Evolutionary conservation across 92 coral and sea anemone species (phyloP).

Genomic region (Porites lobata): DNA sequence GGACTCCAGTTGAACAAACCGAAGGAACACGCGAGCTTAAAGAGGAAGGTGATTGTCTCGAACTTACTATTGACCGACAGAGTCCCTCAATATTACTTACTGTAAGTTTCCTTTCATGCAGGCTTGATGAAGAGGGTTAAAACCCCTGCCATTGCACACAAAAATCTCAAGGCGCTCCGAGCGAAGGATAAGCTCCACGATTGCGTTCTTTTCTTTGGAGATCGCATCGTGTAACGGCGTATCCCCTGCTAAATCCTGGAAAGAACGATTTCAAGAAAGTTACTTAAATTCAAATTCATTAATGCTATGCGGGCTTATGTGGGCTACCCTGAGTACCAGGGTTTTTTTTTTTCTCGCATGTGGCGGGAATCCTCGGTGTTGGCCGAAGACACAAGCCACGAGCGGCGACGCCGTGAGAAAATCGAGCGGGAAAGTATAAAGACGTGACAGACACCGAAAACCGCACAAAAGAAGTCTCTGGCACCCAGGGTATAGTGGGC

Average conservation of each 20-base stretch:
- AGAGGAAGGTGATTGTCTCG: no score
- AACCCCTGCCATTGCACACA: slow-evolving; percentile 74
- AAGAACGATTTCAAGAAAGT: not conserved
- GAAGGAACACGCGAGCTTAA: not conserved
- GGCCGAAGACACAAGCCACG: no score
- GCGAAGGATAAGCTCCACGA: slow-evolving; percentile 49
- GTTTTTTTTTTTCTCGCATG: no score
- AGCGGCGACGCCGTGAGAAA: no score
- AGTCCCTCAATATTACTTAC: slow-evolving; percentile 56
- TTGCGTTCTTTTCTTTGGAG: slow-evolving; percentile 56
- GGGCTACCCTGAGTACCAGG: no score
- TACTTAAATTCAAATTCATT: no score
- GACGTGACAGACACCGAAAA: no score
- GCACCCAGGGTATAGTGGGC: no score
- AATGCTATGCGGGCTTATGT: no score
- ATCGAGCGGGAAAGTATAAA: no score
- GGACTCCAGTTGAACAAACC: not conserved
- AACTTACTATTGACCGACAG: not conserved
- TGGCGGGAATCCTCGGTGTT: no score
- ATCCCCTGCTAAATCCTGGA: slow-evolving; percentile 77
- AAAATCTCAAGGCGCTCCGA: slow-evolving; percentile 64
- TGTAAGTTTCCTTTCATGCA: slow-evolving; percentile 62
- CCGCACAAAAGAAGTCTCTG: no score
- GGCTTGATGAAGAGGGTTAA: slow-evolving; percentile 84
- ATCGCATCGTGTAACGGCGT: slow-evolving; percentile 82